Evolutionary conservation across 2,888 invertebrate species (phyloP).

Genomic region (Mythimna lalbum): DNA sequence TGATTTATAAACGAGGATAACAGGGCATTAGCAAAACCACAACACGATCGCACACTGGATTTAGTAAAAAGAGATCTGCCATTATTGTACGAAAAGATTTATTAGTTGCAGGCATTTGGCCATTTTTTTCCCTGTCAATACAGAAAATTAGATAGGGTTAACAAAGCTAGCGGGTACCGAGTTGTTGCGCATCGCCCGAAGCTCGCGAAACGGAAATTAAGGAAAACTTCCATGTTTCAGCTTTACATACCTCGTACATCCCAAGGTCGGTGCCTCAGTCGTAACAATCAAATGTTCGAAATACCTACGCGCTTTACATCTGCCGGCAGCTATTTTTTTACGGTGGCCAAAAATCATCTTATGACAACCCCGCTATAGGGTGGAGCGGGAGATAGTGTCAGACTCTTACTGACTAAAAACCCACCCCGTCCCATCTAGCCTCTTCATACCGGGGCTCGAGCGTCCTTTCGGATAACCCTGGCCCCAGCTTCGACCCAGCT

Average conservation of each 20-base stretch:
- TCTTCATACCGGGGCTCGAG: too few species aligned
- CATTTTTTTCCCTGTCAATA: slow-evolving; percentile 52
- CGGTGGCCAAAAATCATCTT: too few species aligned
- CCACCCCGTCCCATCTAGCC: too few species aligned
- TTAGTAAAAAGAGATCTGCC: slow-evolving; percentile 81
- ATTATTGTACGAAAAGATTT: slow-evolving; percentile 79
- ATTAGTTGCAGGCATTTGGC: slow-evolving; percentile 61
- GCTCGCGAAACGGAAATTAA: slow-evolving; percentile 21
- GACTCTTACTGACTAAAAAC: too few species aligned
- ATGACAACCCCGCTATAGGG: too few species aligned
- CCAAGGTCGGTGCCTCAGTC: neutral
- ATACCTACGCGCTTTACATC: neutral
- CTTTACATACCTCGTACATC: slow-evolving; percentile 1
- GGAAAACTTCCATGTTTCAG: slow-evolving; percentile 24
- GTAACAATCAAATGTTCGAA: slow-evolving; percentile 14
- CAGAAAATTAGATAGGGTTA: slow-evolving; percentile 49
- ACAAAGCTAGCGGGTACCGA: slow-evolving; percentile 25
- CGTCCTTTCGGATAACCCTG: too few species aligned
- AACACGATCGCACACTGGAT: slow-evolving; percentile 81
- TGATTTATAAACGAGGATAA: slow-evolving; percentile 86
- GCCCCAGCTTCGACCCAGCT: too few species aligned
- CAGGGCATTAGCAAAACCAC: slow-evolving; percentile 83
- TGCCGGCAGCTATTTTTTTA: too few species aligned
- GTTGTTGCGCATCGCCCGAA: slow-evolving; percentile 22
- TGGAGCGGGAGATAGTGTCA: too few species aligned